A percentile compares a stretch with the other conserved stretches of the same genome.
Evolutionary conservation across 2,888 invertebrate genomes (phyloP).

Genomic region (Yponomeuta evonymella): DNA sequence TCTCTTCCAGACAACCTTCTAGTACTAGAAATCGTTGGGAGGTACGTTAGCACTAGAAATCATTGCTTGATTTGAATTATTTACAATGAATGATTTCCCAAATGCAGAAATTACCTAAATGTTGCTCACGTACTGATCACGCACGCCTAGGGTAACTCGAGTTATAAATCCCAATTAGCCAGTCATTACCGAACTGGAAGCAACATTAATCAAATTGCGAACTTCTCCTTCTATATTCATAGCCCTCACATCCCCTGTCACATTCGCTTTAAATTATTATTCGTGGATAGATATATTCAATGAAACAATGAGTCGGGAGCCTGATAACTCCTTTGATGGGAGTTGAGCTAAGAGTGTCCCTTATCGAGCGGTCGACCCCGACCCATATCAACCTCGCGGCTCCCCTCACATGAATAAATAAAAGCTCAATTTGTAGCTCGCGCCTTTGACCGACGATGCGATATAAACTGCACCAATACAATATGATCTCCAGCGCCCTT

Average conservation of each 20-base stretch:
- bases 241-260: slow-evolving; percentile 1
- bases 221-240: neutral
- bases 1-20: too few species aligned
- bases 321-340: slow-evolving; percentile 30
- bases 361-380: slow-evolving; percentile 59
- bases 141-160: neutral
- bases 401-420: slow-evolving; percentile 72
- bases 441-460: slow-evolving; percentile 52
- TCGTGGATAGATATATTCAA: slow-evolving; percentile 34
- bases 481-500: slow-evolving; percentile 44
- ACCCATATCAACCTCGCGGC: slow-evolving; percentile 63
- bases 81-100: neutral
- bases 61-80: neutral
- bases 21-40: too few species aligned
- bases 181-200: neutral
- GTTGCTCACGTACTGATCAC: neutral
- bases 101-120: neutral
- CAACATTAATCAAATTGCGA: slow-evolving; percentile 2
- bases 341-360: slow-evolving; percentile 53
- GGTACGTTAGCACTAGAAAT: neutral
- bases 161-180: neutral
- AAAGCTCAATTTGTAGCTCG: slow-evolving; percentile 70
- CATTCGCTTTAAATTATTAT: slow-evolving; percentile 11
- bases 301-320: slow-evolving; percentile 41
- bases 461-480: slow-evolving; percentile 48